Evolutionary conservation across 2,113 vertebrate species (phyloP), one percentile per base, ranked within the genome.

Genomic region (Oxygymnocypris stewartii): DNA sequence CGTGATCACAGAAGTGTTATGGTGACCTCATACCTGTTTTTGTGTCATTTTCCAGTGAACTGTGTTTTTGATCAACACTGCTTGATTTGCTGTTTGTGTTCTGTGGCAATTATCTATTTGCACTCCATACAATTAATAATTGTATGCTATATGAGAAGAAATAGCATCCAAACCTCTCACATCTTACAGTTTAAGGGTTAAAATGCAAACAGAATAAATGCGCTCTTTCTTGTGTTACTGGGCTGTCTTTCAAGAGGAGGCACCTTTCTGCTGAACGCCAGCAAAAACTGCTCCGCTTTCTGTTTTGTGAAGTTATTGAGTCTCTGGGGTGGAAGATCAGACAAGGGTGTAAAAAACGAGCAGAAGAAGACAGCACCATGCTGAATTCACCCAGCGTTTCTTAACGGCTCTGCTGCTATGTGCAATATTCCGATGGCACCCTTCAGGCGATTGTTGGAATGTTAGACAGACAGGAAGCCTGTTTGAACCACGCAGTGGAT

Each of bases 351-450:
- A 63, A 67, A 85, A 37, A 69, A 18, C 4, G 28, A 51, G 49
- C 16, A 57, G 28, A 74, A 76, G 16, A 31, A 71, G 84, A 85
- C 25, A 31, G 49, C 28, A 16, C 65, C 42, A 4, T 77, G 35
- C 40, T 61, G 74, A 49, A 82, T 82, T 82, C 61, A 47, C 40
- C 75, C 84, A 49, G 44, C 28, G 1, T 71, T 51, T 49, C 16
- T 69, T 71, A 84, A n/a, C 18, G 16, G 59, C 13, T 11, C 74
- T 74, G 51, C 78, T 77, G 82, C 40, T 69, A 35, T 37, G n/a
- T 85, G 82, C 59, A 49, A 69, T 88, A 79, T 88, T 31, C 35
- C 81, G 77, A 79, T 79, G 49, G 86, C 59, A 63, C 49, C 65
- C 49, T 79, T 67, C 12, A 74, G 75, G 54, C 73, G 85, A 23